phyloP scores from a whole-genome alignment of 2,113 vertebrate species.

The Anarhynchus alexandrinus region DNA sequence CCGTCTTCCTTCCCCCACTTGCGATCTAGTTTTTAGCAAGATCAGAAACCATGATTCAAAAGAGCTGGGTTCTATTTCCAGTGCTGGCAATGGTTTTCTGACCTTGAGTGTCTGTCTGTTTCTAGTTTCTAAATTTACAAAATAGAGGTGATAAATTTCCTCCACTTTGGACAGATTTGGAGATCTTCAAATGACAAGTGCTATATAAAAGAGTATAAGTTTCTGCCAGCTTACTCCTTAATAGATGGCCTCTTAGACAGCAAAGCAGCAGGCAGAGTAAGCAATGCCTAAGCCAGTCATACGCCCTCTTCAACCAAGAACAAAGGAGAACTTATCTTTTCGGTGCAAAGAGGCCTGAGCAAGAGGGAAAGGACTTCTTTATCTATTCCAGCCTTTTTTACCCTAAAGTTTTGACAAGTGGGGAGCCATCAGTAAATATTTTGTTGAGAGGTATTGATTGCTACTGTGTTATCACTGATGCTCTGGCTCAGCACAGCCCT shows the following conservation, averaged over 20 bases:
- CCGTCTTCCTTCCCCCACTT: background rate
- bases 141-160: constrained; percentile 26
- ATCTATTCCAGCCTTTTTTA: background rate
- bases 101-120: background rate
- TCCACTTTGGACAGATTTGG: constrained; percentile 22
- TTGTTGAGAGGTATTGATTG: background rate
- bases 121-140: constrained; percentile 27
- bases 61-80: constrained; percentile 8
- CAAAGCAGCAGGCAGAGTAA: background rate
- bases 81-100: constrained; percentile 2
- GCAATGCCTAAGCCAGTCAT: background rate
- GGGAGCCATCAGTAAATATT: background rate
- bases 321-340: background rate
- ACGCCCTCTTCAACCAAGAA: background rate
- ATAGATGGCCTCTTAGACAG: constrained; percentile 1
- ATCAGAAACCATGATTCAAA: background rate
- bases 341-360: background rate
- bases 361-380: background rate
- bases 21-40: background rate
- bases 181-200: constrained; percentile 27
- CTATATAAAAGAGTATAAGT: background rate
- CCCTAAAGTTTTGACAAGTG: background rate
- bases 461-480: background rate
- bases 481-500: background rate
- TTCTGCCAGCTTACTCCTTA: background rate